phyloP scores from a whole-genome alignment of 2,888 invertebrate species.

The Pseudanteris insignis region DNA sequence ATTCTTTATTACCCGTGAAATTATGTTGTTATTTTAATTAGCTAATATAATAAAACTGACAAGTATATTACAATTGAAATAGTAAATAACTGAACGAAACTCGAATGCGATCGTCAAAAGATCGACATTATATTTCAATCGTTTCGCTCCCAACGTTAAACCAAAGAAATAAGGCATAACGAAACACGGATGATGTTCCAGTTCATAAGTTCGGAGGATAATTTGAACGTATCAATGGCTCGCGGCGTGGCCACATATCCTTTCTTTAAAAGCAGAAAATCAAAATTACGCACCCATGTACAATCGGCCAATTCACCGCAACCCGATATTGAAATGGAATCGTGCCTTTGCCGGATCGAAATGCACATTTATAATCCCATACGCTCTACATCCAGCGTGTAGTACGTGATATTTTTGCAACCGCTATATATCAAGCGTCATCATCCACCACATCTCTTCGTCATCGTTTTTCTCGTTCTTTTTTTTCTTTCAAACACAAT shows the following conservation, averaged over 20 bases:
- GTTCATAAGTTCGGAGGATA: slow-evolving; percentile 21
- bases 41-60: too few species aligned
- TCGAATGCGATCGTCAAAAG: too few species aligned
- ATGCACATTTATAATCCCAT: slow-evolving; percentile 37
- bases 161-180: slow-evolving; percentile 16
- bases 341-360: slow-evolving; percentile 53
- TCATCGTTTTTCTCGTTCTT: slow-evolving; percentile 24
- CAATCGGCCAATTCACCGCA: slow-evolving; percentile 44
- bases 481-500: too few species aligned
- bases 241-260: slow-evolving; percentile 32
- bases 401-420: slow-evolving; percentile 34
- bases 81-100: too few species aligned
- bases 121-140: slow-evolving; percentile 7
- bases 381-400: slow-evolving; percentile 38
- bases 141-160: slow-evolving; percentile 18
- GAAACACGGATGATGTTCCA: slow-evolving; percentile 20
- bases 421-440: slow-evolving; percentile 26
- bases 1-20: too few species aligned
- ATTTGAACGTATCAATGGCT: slow-evolving; percentile 31
- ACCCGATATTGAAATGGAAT: slow-evolving; percentile 64
- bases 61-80: too few species aligned
- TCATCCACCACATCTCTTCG: slow-evolving; percentile 11
- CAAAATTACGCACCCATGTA: slow-evolving; percentile 46
- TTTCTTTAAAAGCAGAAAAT: slow-evolving; percentile 39
- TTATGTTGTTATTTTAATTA: too few species aligned